These are phyloP conservation scores for Drosophila pruinosa DNA, from an alignment of 1,140 invertebrate species.

Conservation along the genomic window DNA sequence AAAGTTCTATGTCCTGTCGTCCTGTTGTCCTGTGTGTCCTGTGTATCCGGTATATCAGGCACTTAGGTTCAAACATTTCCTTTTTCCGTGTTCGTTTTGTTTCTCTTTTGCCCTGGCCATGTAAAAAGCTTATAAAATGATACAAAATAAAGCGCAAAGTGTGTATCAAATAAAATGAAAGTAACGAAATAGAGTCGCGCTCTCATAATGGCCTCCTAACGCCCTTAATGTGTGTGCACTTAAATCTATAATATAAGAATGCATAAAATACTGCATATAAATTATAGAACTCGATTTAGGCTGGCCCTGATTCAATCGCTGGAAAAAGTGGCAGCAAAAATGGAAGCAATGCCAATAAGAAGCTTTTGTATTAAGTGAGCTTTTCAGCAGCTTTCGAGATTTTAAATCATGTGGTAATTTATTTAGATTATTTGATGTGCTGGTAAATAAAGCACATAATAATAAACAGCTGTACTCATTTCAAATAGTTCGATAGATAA, in stretches of 20 bases:
- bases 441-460: no score
- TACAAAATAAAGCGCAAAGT: not conserved
- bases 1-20: constrained; percentile 39
- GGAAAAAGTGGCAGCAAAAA: not conserved
- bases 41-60: no score
- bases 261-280: constrained; percentile 65
- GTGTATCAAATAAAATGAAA: constrained; percentile 8
- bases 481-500: no score
- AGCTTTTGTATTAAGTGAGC: not conserved
- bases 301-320: constrained; percentile 29
- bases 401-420: no score
- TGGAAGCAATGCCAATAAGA: not conserved
- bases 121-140: constrained; percentile 63
- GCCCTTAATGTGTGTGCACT: constrained; percentile 65
- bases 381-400: no score
- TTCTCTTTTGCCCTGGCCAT: not conserved
- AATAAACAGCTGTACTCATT: no score
- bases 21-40: no score
- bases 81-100: constrained; percentile 23
- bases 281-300: constrained; percentile 49
- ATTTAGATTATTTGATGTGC: no score
- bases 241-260: constrained; percentile 73
- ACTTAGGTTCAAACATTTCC: constrained; percentile 60
- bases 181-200: constrained; percentile 52
- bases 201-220: constrained; percentile 56